Conservation (phyloP, 2,113 vertebrate species). For the Pelecanus crispus region DNA sequence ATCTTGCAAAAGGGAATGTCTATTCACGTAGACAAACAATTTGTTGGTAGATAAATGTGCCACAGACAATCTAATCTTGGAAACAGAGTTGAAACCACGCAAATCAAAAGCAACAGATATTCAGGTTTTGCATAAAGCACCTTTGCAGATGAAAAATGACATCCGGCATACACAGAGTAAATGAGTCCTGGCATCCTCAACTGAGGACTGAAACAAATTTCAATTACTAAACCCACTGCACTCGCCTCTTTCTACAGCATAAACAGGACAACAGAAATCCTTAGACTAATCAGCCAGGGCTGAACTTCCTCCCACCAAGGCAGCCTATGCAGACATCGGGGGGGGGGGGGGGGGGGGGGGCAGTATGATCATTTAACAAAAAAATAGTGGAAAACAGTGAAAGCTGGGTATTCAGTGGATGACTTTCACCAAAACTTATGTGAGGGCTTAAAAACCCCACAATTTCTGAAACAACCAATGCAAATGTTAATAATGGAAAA, state of each 20-base stretch:
- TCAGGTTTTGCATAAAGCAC: neutral
- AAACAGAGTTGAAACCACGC: neutral
- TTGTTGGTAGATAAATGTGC: neutral
- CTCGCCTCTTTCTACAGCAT: neutral
- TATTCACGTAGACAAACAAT: neutral
- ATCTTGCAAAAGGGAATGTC: neutral
- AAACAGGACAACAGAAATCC: neutral
- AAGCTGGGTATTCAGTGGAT: neutral
- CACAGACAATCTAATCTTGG: neutral
- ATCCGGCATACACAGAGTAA: neutral
- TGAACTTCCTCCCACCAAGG: neutral
- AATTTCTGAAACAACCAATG: neutral
- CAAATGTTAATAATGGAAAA: neutral
- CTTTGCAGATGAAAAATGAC: constrained; percentile 7
- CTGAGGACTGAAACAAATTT: neutral
- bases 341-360: too few relatives aligned
- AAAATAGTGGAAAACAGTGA: neutral
- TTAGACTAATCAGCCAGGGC: neutral
- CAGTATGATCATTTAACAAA: neutral
- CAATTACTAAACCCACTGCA: neutral
- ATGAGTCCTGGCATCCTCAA: neutral
- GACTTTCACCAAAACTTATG: neutral
- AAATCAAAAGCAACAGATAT: neutral
- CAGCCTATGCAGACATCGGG: neutral
- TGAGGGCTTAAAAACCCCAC: neutral